Percentiles rank a stretch among this genome's conserved stretches.
These are phyloP conservation scores for Metallyticus violacea DNA, from an alignment of 2,888 invertebrate genomes.

Conservation along the genomic window DNA sequence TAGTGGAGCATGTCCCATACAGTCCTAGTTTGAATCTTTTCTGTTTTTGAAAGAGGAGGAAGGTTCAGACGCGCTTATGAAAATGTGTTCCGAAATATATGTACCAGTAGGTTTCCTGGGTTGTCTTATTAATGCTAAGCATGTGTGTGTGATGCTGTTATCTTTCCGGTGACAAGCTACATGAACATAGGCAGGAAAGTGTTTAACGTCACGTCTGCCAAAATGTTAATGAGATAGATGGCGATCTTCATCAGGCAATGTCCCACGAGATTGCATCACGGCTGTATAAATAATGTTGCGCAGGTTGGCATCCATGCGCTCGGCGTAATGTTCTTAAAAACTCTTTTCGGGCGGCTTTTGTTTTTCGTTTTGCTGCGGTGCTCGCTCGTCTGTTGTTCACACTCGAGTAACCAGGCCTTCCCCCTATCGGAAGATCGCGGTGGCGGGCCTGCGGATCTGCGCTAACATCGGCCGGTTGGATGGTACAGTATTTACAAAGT, in stretches of 20 bases:
- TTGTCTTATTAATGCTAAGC: no score
- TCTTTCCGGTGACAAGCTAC: no score
- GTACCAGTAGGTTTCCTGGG: no score
- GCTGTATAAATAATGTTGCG: neutral
- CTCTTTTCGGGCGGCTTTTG: neutral
- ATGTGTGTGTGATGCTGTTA: no score
- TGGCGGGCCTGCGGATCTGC: neutral
- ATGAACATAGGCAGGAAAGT: no score
- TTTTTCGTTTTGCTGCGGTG: neutral
- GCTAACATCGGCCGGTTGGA: no score
- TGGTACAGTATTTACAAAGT: slow-evolving; percentile 5
- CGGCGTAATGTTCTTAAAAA: neutral
- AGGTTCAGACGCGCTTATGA: no score
- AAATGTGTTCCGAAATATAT: no score
- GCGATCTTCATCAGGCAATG: neutral
- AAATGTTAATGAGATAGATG: neutral
- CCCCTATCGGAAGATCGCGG: neutral
- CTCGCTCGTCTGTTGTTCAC: neutral
- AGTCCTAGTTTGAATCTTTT: no score
- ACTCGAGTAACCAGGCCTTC: slow-evolving; percentile 11
- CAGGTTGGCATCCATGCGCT: no score
- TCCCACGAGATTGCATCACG: neutral
- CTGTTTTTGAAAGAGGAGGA: no score
- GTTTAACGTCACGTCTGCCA: neutral
- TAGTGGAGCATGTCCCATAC: no score